Evolutionary conservation across 2,113 vertebrate genomes (phyloP), one percentile per base, ranked within the genome.

Genomic region (Brachyhypopomus gauderio): DNA sequence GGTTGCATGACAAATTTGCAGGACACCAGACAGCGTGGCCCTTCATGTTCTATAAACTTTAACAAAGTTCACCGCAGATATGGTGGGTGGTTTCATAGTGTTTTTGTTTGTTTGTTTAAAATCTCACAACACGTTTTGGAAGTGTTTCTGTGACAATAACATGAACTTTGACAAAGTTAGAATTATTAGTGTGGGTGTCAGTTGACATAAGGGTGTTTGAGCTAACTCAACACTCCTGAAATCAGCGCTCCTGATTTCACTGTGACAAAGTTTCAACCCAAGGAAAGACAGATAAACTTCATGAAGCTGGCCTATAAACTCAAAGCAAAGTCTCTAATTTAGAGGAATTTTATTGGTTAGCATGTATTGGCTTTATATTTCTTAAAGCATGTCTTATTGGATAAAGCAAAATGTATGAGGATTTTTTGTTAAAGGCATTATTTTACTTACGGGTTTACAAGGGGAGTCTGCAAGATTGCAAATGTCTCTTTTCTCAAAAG

Each of bases 401-500:
- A 30, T 30, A 30, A 30, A 30, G 30, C 30, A 30, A 30, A 30
- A 3, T 30, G 30, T 30, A 30, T 30, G 30, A 3, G 30, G 3
- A 30, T 2, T 30, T 36, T 74, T 58, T 75, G 71, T 73, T 20
- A 62, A 75, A 75, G 55, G 17, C 20, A 16, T 17, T 30, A 1
- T 58, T 55, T 56, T 27, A 16, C 20, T 72, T 12, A 48, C 60
- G 23, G 6, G 66, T 59, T 80, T 59, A 73, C 14, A 14, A 23
- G 36, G 25, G 55, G 25, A 30, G 19, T 8, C 67, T n/a, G 56
- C 36, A 48, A 4, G 36, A 25, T 48, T 78, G 64, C 64, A 34
- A 69, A n/a, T 59, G 66, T 38, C 8, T 34, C 38, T 63, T 34
- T 17, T 62, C 70, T 80, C 38, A 71, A 34, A 55, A 27, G n/a